Conservation (phyloP, 2,888 invertebrate species). For the Linnaemya tessellans region DNA sequence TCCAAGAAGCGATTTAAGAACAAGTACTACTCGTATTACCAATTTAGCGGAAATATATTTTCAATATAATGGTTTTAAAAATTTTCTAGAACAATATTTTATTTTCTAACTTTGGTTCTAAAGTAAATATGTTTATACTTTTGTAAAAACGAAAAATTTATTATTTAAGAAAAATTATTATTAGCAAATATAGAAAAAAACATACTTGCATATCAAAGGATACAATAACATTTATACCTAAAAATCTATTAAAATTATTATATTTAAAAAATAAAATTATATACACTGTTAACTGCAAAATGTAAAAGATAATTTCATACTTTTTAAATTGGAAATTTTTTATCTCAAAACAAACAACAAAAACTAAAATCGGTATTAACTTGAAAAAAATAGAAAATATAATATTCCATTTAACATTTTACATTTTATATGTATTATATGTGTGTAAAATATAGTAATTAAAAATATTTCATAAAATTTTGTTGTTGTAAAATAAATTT, state of each 20-base stretch:
- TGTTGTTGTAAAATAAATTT: conserved; percentile 62
- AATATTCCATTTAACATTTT: conserved; percentile 55
- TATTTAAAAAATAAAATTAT: conserved; percentile 57
- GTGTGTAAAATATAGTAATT: conserved; percentile 58
- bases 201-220: conserved; percentile 75
- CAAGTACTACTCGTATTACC: no score
- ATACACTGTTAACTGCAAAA: conserved; percentile 65
- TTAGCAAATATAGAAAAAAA: conserved; percentile 58
- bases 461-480: conserved; percentile 48
- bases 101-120: not conserved
- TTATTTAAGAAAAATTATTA: conserved; percentile 60
- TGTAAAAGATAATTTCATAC: conserved; percentile 48
- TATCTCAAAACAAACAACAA: conserved; percentile 35
- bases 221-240: conserved; percentile 75
- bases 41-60: not conserved
- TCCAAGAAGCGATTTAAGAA: no score
- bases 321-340: conserved; percentile 57
- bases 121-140: not conserved
- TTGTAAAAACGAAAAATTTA: conserved; percentile 37
- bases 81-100: not conserved
- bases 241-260: conserved; percentile 63
- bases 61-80: not conserved
- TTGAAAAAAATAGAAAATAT: conserved; percentile 26
- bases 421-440: conserved; percentile 63
- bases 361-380: conserved; percentile 58